These are phyloP conservation scores for Charadrius vociferus DNA, from an alignment of 2,113 vertebrate species.

Conservation along the genomic window DNA sequence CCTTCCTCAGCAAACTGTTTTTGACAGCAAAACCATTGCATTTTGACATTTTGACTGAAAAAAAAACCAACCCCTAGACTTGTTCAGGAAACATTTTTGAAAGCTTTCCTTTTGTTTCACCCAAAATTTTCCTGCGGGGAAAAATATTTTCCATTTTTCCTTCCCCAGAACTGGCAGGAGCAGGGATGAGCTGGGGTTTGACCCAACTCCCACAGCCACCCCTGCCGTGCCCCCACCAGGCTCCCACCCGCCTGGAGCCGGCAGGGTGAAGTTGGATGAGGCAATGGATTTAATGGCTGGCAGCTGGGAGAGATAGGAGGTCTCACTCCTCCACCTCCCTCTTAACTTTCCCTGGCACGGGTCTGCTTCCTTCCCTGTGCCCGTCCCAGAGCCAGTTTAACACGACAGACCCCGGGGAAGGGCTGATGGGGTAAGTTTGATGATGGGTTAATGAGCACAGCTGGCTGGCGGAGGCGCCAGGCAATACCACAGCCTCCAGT, in stretches of 20 bases:
- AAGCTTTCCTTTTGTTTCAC: not conserved
- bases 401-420: not conserved
- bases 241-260: not conserved
- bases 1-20: not conserved
- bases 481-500: not conserved
- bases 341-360: not conserved
- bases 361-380: not conserved
- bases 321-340: not conserved
- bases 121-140: not conserved
- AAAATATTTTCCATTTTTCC: not conserved
- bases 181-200: not conserved
- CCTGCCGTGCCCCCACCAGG: too few species aligned
- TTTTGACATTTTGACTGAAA: not conserved
- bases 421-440: not conserved
- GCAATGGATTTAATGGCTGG: not conserved
- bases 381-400: not conserved
- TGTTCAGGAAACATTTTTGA: not conserved
- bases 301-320: not conserved
- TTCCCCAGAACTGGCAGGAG: not conserved
- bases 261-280: not conserved
- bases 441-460: not conserved
- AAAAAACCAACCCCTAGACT: not conserved
- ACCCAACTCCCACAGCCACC: not conserved
- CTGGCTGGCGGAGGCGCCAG: fast-evolving
- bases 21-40: not conserved